phyloP scores from a whole-genome alignment of 2,888 invertebrate species.

The Busseola fusca region DNA sequence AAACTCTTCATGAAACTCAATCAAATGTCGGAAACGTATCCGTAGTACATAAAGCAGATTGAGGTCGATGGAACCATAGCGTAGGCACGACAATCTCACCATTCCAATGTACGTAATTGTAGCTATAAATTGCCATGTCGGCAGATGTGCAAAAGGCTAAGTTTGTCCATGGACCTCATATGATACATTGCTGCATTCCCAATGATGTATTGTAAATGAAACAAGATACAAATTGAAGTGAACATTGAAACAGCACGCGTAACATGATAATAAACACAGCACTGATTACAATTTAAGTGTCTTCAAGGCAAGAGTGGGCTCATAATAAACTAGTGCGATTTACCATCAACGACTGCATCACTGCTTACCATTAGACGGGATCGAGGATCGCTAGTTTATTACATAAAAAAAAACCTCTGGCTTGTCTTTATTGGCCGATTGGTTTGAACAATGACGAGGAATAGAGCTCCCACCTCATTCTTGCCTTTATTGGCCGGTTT shows the following conservation, averaged over 20 bases:
- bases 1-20: neutral
- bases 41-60: neutral
- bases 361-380: too few species aligned
- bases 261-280: neutral
- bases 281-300: too few species aligned
- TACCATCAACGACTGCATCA: too few species aligned
- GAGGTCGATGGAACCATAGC: constrained; percentile 7
- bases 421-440: too few species aligned
- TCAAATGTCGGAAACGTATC: neutral
- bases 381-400: too few species aligned
- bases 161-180: constrained; percentile 1
- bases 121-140: constrained; percentile 38
- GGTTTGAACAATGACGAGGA: too few species aligned
- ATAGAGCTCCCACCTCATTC: too few species aligned
- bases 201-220: constrained; percentile 5
- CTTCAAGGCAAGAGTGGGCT: too few species aligned
- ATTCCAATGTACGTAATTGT: constrained; percentile 46
- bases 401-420: too few species aligned
- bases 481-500: too few species aligned
- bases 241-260: neutral
- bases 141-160: constrained; percentile 48
- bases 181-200: neutral
- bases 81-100: neutral
- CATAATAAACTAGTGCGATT: too few species aligned
- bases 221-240: neutral